These are phyloP conservation scores for Varroa destructor DNA, from an alignment of 1,140 invertebrate genomes.

Conservation along the genomic window DNA sequence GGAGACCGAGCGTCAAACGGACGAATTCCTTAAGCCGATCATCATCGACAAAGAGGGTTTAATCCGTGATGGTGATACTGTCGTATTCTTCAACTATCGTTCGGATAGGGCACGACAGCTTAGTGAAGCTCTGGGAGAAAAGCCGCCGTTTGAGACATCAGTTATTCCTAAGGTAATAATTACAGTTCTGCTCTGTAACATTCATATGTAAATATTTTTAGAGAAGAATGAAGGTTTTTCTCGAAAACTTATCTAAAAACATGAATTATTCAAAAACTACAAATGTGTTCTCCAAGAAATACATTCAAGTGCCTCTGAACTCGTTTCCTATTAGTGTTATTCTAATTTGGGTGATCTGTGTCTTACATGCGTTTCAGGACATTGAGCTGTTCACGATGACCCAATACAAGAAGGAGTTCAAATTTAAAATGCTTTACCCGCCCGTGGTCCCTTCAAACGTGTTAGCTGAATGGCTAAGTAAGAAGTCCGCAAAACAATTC, in stretches of 20 bases:
- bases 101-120: slow-evolving; percentile 45
- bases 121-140: slow-evolving; percentile 41
- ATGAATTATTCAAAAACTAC: background rate
- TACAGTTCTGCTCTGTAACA: background rate
- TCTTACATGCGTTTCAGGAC: slow-evolving; percentile 20
- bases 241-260: slow-evolving; percentile 26
- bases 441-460: slow-evolving; percentile 42
- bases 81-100: slow-evolving; percentile 44
- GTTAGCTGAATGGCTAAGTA: slow-evolving; percentile 42
- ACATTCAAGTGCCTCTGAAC: background rate
- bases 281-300: background rate
- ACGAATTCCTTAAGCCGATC: slow-evolving; percentile 46
- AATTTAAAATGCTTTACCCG: slow-evolving; percentile 42
- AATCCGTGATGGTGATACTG: slow-evolving; percentile 42
- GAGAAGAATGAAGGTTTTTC: slow-evolving; percentile 29
- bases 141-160: slow-evolving; percentile 40
- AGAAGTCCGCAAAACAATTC: slow-evolving; percentile 40
- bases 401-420: slow-evolving; percentile 44
- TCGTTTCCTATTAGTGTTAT: background rate
- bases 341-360: background rate
- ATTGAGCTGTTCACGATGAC: slow-evolving; percentile 40
- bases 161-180: slow-evolving; percentile 35
- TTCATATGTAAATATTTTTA: slow-evolving; percentile 26
- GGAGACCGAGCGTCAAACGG: slow-evolving; percentile 38
- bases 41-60: slow-evolving; percentile 39